Base-by-base conservation (phyloP, 2,797 vertebrate species). In the Fistularia tabacaria region DNA sequence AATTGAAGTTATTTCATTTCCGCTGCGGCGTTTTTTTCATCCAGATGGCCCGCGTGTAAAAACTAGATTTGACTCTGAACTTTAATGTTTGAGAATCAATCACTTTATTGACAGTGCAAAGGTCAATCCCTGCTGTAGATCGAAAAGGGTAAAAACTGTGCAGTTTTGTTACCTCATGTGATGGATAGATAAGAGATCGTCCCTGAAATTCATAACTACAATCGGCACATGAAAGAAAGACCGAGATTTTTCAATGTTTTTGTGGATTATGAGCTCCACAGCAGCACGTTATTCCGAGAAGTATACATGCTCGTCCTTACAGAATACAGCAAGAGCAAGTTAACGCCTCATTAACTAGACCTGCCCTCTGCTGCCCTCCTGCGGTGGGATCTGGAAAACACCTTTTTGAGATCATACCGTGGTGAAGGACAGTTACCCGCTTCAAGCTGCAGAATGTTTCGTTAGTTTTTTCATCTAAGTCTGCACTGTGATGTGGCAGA, bases 351-450 rank as follows among this genome's bases (percentile, higher is more conserved):
- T 46, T 37, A 40, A 10, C 6, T 36, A 49, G 7, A 54, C 43
- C 7, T 13, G 64, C 6, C 43, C 64, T 75, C 59, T 85, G 76
- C 81, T 85, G 77, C 77, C 6, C 79, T 71, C 86, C 83, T 62
- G 80, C 84, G 87, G 81, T 49, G 8, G 1, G 38, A 36, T n/a
- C 6, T 43, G 40, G 40, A 60, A 2, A 3, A 48, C 44, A 13
- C 10, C 14, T 64, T 0, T 41, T 59, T 15, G 9, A 46, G 6
- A 46, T 38, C 3, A 6, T 8, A 14, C 13, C 1, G 25, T 25
- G n/a, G 38, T n/a, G 36, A n/a, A 44, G 43, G 25, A 7, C 44
- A 3, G 43, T 55, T 8, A 36, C n/a, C n/a, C 14, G 7, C 13
- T 10, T 1, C 14, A 9, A 12, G 39, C 39, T 40, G 8, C 25